Conservation (phyloP, 2,113 vertebrate genomes). For the Trematocara variabile region DNA sequence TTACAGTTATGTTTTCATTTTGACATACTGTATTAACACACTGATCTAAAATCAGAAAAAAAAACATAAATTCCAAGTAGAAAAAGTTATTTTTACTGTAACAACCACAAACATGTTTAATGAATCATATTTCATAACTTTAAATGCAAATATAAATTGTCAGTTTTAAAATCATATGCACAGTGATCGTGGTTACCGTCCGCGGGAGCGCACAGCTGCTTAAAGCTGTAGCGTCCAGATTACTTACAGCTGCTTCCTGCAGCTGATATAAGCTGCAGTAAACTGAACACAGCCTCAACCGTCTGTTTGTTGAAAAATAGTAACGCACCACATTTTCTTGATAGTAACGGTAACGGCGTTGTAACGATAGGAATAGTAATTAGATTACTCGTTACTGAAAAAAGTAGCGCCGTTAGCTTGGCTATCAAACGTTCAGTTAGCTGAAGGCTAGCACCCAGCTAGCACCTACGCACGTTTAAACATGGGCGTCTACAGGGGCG, state of each 20-base stretch:
- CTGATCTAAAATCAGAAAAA: no score
- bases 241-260: background rate
- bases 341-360: rapidly evolving
- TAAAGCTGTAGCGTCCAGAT: background rate
- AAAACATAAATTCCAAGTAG: no score
- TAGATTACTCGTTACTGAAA: rapidly evolving
- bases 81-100: no score
- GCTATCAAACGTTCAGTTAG: background rate
- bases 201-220: rapidly evolving
- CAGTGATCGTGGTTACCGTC: no score
- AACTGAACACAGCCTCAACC: background rate
- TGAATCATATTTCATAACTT: no score
- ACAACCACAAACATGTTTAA: no score
- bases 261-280: rapidly evolving
- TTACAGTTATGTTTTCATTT: no score
- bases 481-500: background rate
- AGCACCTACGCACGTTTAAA: background rate
- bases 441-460: background rate
- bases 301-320: rapidly evolving
- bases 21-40: no score
- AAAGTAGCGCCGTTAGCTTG: rapidly evolving
- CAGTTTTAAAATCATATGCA: no score
- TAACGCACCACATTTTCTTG: rapidly evolving
- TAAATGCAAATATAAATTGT: no score
- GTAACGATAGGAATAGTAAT: rapidly evolving